Base-by-base conservation (phyloP, 2,797 vertebrate species). In the Gallirallus australis region DNA sequence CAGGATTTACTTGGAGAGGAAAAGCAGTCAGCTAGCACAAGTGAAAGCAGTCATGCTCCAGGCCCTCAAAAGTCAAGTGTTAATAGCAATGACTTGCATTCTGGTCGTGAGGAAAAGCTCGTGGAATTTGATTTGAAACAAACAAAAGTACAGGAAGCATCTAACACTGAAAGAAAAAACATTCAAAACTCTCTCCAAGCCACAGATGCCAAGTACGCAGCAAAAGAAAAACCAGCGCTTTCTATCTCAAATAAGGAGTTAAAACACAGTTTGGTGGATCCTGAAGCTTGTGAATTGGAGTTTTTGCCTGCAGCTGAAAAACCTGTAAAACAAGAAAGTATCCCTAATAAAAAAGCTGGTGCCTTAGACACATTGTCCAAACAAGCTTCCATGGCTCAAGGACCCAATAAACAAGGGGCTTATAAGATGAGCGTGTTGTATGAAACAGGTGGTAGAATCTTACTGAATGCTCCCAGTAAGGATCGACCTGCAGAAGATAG, bases 61-160 rank as follows among this genome's bases (percentile, higher is more conserved):
- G 53, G 82, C 24, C 14, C 93, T 80, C 97, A 93, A 28, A 98
- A 91, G 89, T 86, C 89, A 75, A 50, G 61, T 81, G 24, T 94
- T 40, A 87, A 73, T 79, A 76, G 75, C 50, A 93, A 96, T 33
- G 30, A 60, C 16, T 54, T 77, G 4, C 39, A 48, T 68, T 83
- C 92, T 63, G 90, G 92, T 66, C 95, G 79, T 54, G 73, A n/a
- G 6, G 80, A 94, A 70, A 97, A 97, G 30, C 83, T 96, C 42
- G 95, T 97, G 95, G 97, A 98, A 72, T n/a, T 61, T 48, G 95
- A 97, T 72, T 54, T 84, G 35, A 96, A 97, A 80, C 82, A 95
- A 85, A 63, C 76, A 65, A 96, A 94, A 86, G 52, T 71, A 27
- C 70, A 33, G 13, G 94, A 96, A 50, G 24, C 40, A 50, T 82